Conservation (phyloP, 2,113 vertebrate genomes). For the Cryptomyrus ogoouensis region DNA sequence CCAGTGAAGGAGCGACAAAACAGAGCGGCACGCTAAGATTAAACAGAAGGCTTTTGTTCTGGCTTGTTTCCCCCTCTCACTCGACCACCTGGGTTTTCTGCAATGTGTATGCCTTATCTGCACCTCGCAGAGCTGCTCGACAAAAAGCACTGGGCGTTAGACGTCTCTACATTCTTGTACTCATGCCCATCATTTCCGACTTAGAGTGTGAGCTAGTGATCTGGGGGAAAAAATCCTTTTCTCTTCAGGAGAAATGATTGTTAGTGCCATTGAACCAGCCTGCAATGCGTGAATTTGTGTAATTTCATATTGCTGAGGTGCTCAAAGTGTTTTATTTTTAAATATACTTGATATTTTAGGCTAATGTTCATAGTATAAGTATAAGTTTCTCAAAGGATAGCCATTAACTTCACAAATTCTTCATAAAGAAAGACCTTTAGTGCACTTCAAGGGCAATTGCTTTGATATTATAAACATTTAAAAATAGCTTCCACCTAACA, state of each 20-base stretch:
- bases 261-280: neutral
- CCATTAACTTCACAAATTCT: neutral
- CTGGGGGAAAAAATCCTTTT: neutral
- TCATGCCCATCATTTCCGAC: neutral
- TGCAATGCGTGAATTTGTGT: neutral
- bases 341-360: neutral
- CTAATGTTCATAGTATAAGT: neutral
- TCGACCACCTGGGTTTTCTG: conserved; percentile 14
- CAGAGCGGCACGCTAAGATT: neutral
- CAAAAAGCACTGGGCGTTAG: neutral
- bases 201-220: neutral
- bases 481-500: neutral
- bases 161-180: neutral
- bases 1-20: neutral
- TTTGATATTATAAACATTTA: neutral
- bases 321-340: neutral
- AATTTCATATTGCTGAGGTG: neutral
- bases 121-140: neutral
- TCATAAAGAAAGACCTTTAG: neutral
- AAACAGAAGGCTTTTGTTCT: neutral
- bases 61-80: neutral
- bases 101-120: neutral
- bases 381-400: neutral
- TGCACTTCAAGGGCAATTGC: neutral
- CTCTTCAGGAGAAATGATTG: neutral